Evolutionary conservation across 2,888 invertebrate species (phyloP), one percentile per base, ranked within the genome.

Genomic region (Microdon myrmicae): DNA sequence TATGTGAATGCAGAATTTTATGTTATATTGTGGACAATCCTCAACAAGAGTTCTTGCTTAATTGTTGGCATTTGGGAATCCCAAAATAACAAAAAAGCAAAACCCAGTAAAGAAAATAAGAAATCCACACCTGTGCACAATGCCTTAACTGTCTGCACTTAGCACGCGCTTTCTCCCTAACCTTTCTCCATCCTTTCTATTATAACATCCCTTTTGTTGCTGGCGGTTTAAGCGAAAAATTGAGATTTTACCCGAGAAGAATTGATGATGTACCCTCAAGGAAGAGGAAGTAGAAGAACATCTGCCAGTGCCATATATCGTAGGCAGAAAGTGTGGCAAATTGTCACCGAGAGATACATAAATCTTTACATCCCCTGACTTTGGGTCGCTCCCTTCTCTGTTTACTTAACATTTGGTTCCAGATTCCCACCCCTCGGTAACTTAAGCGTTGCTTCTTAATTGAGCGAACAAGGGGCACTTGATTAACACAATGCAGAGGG

Each of bases 321-420:
- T 34, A 51, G 45, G 51, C 31, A 51, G 32, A 58, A 64, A 64
- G 61, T 56, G 61, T 61, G 55, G 56, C 61, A 55, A 61, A 61
- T 61, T 56, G 44, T 49, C 55, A 29, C 60, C 55, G 19, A 25
- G 44, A 29, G 48, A 49, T n/a, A 29, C 25, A 48, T 44, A 55
- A 49, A 49, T 49, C 32, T 32, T 48, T 28, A 22, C 5, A 22
- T 22, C 22, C 8, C 22, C 8, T 8, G 22, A 22, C 8, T 6
- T 8, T 5, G 6, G 8, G 6, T 43, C 28, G 28, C 31, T 29
- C 28, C 10, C 14, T 29, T 43, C 13, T 43, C 22, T 35, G 29
- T 59, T 49, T 37, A 41, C 41, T 49, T 49, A 13, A 20, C 45
- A 39, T 23, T 35, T 20, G 29, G 51, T 39, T 45, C 39, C 45